Evolutionary conservation across 1,140 invertebrate genomes (phyloP), one percentile per base, ranked within the genome.

Genomic region (Zophobas morio): DNA sequence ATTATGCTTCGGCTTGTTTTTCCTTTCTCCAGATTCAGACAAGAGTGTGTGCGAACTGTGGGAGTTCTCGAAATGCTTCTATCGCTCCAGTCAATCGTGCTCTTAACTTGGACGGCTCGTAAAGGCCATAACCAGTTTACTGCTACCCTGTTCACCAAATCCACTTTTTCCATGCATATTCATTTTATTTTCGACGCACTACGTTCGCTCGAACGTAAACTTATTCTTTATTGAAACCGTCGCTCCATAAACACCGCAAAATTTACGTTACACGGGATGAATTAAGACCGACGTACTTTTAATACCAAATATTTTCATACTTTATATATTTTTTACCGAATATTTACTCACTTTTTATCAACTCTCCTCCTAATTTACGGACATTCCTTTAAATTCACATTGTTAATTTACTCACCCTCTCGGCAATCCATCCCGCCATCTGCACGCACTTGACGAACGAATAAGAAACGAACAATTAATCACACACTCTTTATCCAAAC

Each of bases 1-100:
- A 78, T 78, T 78, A 78, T 78, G 72, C 57, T 70, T 74, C 71
- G 47, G 51, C 77, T 78, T 76, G 71, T 78, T 78, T 70, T 77
- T 57, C 49, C 72, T 78, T 63, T 74, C 73, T 37, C 36, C 76
- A 54, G 71, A 74, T 78, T 78, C 76, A 72, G 37, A 66, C 56
- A 51, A 46, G 72, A 66, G 71, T 78, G 56, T 78, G 53, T 60
- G 75, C 54, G 57, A 53, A 72, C 75, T 63, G 70, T 78, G 66
- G 71, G 71, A 70, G 70, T 57, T 78, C 60, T 63, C 40, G 42
- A 53, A 74, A 73, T 73, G 76, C 70, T 74, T 63, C 49, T 47
- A 53, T 60, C 35, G 56, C 72, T 78, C 40, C 71, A 74, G 70
- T 78, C 70, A 74, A 78, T 78, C 70, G 76, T 71, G 57, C 71